These are phyloP conservation scores for Xanthorhoe designata DNA, from an alignment of 2,888 invertebrate genomes.

Conservation along the genomic window DNA sequence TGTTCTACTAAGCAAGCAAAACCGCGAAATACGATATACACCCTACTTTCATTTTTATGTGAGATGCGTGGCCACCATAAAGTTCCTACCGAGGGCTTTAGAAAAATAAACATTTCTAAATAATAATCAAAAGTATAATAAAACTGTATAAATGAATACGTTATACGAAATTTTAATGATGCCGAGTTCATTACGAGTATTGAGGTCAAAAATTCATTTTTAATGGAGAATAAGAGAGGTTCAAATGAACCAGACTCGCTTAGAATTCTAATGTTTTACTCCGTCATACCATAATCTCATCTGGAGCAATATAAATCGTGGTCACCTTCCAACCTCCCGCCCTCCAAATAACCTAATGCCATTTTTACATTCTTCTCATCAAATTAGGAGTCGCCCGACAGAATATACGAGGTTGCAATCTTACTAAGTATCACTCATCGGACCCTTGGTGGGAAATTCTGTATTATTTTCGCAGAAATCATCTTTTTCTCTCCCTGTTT, in stretches of 20 bases:
- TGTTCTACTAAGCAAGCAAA: not conserved
- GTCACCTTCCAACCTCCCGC: slow-evolving; percentile 45
- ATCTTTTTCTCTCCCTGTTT: slow-evolving; percentile 50
- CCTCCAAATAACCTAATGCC: slow-evolving; percentile 64
- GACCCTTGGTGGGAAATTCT: slow-evolving; percentile 62
- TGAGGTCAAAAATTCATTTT: slow-evolving; percentile 41
- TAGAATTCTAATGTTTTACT: slow-evolving; percentile 62
- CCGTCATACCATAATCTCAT: slow-evolving; percentile 66
- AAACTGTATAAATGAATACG: slow-evolving; percentile 31
- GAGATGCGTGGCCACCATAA: not conserved
- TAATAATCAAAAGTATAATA: slow-evolving; percentile 9
- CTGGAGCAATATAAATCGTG: slow-evolving; percentile 68
- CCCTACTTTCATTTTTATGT: not conserved
- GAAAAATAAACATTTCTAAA: slow-evolving; percentile 8
- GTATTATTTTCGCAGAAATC: slow-evolving; percentile 66
- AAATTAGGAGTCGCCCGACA: slow-evolving; percentile 69
- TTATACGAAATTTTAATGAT: slow-evolving; percentile 34
- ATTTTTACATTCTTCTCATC: slow-evolving; percentile 74
- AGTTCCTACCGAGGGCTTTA: not conserved
- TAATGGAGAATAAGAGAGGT: slow-evolving; percentile 43
- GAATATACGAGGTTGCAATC: slow-evolving; percentile 70
- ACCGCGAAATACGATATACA: not conserved
- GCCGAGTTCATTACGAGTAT: slow-evolving; percentile 39
- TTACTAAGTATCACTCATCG: slow-evolving; percentile 59
- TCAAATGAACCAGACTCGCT: slow-evolving; percentile 47